phyloP scores from a whole-genome alignment of 1,140 invertebrate genomes.

The Leptopilina clavipes region DNA sequence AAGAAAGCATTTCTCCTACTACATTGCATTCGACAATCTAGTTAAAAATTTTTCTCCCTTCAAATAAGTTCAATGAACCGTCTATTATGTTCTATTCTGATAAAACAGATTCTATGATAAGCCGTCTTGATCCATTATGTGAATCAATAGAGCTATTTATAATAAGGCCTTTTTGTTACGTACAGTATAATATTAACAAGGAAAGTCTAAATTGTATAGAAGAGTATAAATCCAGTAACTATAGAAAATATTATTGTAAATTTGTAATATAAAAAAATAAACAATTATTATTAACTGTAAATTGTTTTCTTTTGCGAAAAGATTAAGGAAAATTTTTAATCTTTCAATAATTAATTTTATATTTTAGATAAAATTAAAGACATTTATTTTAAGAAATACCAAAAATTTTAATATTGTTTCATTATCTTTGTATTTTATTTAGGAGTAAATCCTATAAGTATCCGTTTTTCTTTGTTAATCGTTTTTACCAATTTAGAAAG shows the following conservation, averaged over 20 bases:
- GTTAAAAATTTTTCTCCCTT: constrained; percentile 53
- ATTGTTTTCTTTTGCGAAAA: no score
- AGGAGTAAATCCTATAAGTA: not conserved
- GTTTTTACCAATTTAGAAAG: constrained; percentile 15
- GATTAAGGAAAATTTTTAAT: no score
- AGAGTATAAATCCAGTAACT: no score
- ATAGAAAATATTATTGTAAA: no score
- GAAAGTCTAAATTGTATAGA: no score
- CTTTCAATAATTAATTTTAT: no score
- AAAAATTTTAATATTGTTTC: not conserved
- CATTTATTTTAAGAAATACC: not conserved
- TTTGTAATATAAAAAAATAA: no score
- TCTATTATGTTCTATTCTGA: not conserved
- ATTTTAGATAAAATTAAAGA: not conserved
- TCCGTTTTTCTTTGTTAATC: not conserved
- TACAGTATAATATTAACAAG: no score
- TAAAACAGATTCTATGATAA: constrained; percentile 28
- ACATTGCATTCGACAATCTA: constrained; percentile 61
- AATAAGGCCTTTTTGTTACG: no score
- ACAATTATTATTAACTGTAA: no score
- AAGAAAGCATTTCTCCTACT: constrained; percentile 70
- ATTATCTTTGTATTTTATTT: not conserved
- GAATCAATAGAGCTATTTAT: not conserved
- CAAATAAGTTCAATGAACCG: constrained; percentile 45
- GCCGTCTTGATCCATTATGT: not conserved